Base-by-base conservation (phyloP, 2,113 vertebrate species). In the Planiliza haematocheilus region DNA sequence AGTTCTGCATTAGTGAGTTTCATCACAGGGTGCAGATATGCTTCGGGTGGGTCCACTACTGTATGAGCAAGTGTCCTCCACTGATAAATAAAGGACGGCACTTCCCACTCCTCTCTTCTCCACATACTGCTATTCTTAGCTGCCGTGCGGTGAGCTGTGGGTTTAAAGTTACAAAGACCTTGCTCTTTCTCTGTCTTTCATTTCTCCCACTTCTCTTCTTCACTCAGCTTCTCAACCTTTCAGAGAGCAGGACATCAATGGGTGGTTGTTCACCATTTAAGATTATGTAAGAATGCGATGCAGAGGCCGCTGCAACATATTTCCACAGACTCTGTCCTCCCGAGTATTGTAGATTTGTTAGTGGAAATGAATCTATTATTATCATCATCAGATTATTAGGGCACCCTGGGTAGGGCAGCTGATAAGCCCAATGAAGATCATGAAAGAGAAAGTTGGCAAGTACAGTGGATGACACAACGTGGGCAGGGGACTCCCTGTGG, bases 111-210 rank as follows among this genome's bases (percentile, higher is more conserved):
- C 71, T 81, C 73, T 80, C 24, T 20, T 39, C 75, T 66, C 84
- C 81, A 39, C 49, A 17, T 74, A 74, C 69, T 81, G 89, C 92
- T 93, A 93, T 91, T 83, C 81, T 91, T 93, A 92, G 91, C 86
- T 65, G 10, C 74, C 46, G 63, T 46, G 64, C 56, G 67, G 71
- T 66, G 82, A 77, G 80, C 63, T 64, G 20, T 77, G 39, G 77
- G 86, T 93, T 89, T 93, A 91, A 85, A 91, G 91, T 94, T 92
- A 91, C 90, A 87, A 72, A 81, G 78, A 81, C 82, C 70, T 61
- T 8, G 24, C 61, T 52, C 72, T 71, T 70, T 14, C 61, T 79
- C 55, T 68, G 24, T 56, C 71, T 79, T 55, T 79, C 36, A 7
- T 38, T 17, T 56, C 42, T 73, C 61, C 67, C 69, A 30, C 73